phyloP scores from a whole-genome alignment of 2,113 vertebrate genomes.

The Megaleporinus macrocephalus region DNA sequence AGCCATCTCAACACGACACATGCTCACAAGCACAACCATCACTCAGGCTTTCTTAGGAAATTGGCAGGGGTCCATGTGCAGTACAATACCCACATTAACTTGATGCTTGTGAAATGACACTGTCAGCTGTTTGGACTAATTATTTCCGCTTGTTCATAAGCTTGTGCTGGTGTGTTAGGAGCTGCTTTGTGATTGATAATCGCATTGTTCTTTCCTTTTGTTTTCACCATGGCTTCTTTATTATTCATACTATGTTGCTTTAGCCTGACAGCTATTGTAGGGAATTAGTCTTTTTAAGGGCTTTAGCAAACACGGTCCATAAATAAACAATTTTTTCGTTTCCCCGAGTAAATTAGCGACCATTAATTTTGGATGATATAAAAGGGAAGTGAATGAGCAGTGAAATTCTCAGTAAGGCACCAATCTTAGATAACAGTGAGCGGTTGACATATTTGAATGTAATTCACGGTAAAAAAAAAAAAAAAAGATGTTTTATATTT shows the following conservation, averaged over 20 bases:
- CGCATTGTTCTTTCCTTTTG: conserved; percentile 71
- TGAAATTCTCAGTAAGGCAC: background rate
- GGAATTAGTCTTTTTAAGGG: conserved; percentile 75
- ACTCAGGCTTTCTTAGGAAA: conserved; percentile 59
- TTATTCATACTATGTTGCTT: conserved; percentile 74
- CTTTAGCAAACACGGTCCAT: conserved; percentile 72
- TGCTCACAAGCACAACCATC: conserved; percentile 58
- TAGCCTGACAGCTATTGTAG: conserved; percentile 71
- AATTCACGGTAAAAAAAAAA: too few species aligned
- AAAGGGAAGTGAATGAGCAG: conserved; percentile 59
- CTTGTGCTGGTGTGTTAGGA: conserved; percentile 58
- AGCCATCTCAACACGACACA: conserved; percentile 59
- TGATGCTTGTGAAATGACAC: conserved; percentile 65
- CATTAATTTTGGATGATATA: conserved; percentile 77
- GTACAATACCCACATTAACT: conserved; percentile 67
- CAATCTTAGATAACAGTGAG: too few species aligned
- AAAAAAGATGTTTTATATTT: too few species aligned
- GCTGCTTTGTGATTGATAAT: conserved; percentile 69
- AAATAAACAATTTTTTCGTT: conserved; percentile 73
- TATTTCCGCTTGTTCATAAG: conserved; percentile 72
- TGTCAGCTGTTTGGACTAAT: conserved; percentile 69
- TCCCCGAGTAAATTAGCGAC: conserved; percentile 72
- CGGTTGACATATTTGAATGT: too few species aligned
- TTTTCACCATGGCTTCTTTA: conserved; percentile 67
- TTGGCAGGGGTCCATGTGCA: conserved; percentile 62